Evolutionary conservation across 2,797 vertebrate species (phyloP), one percentile per base, ranked within the genome.

Genomic region (Spinus olivaceus): DNA sequence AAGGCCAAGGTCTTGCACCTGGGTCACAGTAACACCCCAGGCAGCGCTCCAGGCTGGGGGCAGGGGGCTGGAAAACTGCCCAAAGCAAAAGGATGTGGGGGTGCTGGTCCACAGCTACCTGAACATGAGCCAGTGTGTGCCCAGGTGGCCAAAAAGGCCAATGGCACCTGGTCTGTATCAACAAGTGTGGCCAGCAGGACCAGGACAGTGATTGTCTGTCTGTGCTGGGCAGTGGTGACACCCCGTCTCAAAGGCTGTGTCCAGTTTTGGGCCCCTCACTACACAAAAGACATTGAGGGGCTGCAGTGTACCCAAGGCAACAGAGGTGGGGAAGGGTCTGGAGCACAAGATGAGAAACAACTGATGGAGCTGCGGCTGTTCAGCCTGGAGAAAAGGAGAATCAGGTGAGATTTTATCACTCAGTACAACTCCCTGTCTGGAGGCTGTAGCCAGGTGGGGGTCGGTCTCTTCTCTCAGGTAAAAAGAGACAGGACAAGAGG

Each of bases 401-500:
- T 49, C 35, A 18, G 25, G 15, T 21, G 28, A 4, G 23, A 41
- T 4, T 4, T 30, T 7, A 4, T 13, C 12, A 3, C 11, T 25
- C 20, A 6, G 9, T 22, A 7, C 30, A 39, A 2, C 5, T 65
- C 2, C 35, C 32, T 73, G 46, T 27, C 14, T 53, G 21, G 60
- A 60, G 21, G 2, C 28, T 53, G 33, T 2, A 41, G 5, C 10
- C 39, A 23, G 14, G 24, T 6, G 6, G 21, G 27, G 5, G 2
- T 25, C 0, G 0, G 10, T 19, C 25, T 56, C 25, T 35, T 32
- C 18, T 35, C 25, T 22, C 25, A 23, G 6, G 22, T 20, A 32
- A 14, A 16, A 25, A 46, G 30, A 1, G 5, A 22, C 4, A 28
- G 22, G 10, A 42, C 6, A 35, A 64, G 42, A 56, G 12, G 7